phyloP scores from a whole-genome alignment of 2,113 vertebrate species.

The Elachura formosa region DNA sequence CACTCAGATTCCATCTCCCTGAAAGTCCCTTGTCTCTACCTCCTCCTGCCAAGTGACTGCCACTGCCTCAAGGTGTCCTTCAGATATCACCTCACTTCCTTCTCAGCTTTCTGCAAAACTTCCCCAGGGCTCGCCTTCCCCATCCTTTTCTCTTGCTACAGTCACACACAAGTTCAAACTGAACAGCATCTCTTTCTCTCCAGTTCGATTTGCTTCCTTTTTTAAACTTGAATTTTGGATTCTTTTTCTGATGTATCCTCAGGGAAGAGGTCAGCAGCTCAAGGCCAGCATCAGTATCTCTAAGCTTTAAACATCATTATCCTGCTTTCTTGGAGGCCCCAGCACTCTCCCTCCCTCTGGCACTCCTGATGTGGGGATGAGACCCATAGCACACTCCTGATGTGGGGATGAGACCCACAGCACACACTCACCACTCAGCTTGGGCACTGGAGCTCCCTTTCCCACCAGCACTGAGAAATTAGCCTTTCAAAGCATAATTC shows the following conservation, averaged over 20 bases:
- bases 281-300: not conserved
- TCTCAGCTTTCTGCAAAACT: not conserved
- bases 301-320: not conserved
- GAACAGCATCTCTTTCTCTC: not conserved
- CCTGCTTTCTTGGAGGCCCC: not conserved
- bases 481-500: not conserved
- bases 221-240: not conserved
- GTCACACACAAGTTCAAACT: not conserved
- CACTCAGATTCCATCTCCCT: not conserved
- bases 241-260: not conserved
- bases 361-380: not conserved
- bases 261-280: not conserved
- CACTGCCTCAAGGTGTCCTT: not conserved
- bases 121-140: not conserved
- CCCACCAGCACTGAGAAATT: not conserved
- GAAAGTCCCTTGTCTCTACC: not conserved
- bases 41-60: not conserved
- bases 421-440: rapidly evolving
- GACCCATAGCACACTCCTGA: not conserved
- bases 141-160: not conserved
- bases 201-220: not conserved
- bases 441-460: not conserved
- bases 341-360: not conserved
- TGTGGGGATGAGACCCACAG: not conserved
- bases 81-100: not conserved